Percentiles rank a stretch among this genome's conserved stretches.
Conservation (phyloP, 2,888 invertebrate genomes). For the Agonopterix subpropinquella region DNA sequence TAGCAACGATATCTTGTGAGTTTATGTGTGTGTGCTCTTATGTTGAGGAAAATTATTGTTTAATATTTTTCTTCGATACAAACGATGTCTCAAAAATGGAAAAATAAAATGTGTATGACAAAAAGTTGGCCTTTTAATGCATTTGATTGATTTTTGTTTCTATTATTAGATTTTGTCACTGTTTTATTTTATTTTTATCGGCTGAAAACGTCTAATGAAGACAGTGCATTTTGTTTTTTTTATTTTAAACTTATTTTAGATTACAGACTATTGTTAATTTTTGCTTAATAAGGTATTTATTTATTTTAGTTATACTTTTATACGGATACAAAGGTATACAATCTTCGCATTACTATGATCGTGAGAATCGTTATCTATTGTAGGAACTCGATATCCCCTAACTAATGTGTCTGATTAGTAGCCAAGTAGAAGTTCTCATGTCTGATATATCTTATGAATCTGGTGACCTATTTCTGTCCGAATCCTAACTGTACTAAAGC, state of each 20-base stretch:
- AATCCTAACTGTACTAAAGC: neutral
- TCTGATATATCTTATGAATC: neutral
- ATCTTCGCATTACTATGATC: conserved; percentile 29
- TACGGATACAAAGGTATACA: conserved; percentile 74
- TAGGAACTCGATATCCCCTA: no score
- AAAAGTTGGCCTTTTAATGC: conserved; percentile 64
- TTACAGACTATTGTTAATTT: conserved; percentile 49
- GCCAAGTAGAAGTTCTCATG: no score
- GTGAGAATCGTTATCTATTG: no score
- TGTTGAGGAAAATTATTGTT: conserved; percentile 9
- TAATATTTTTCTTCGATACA: conserved; percentile 18
- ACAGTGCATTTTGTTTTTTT: conserved; percentile 60
- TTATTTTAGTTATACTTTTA: conserved; percentile 72
- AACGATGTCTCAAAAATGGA: conserved; percentile 36
- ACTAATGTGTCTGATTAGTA: no score
- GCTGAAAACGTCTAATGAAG: conserved; percentile 24
- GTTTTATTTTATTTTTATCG: conserved; percentile 20
- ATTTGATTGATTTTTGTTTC: conserved; percentile 43
- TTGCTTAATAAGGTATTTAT: conserved; percentile 73
- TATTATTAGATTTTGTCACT: conserved; percentile 30
- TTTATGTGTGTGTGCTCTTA: conserved; percentile 25
- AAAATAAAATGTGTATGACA: conserved; percentile 53
- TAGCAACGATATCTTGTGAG: conserved; percentile 10
- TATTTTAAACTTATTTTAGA: conserved; percentile 52
- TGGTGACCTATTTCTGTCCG: neutral